Conservation (phyloP, 2,113 vertebrate species). For the Cololabis saira region DNA sequence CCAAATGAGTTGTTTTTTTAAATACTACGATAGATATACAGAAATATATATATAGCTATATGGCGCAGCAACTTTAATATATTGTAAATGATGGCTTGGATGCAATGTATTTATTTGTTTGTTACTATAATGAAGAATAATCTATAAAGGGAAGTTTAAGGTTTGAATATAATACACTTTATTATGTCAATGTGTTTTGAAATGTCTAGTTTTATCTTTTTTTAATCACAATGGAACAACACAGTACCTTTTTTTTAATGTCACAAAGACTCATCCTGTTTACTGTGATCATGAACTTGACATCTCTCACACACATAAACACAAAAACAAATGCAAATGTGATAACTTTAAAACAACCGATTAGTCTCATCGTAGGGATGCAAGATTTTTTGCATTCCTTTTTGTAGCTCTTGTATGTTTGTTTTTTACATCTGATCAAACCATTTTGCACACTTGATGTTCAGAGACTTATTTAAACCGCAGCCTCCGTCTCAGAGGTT, state of each 20-base stretch:
- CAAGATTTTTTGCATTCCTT: constrained; percentile 26
- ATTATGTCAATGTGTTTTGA: constrained; percentile 62
- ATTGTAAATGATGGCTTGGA: constrained; percentile 86
- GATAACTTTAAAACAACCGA: constrained; percentile 36
- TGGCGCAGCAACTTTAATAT: constrained; percentile 84
- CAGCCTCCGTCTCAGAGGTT: constrained; percentile 27
- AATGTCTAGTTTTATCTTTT: constrained; percentile 46
- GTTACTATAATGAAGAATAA: constrained; percentile 79
- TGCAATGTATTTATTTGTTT: constrained; percentile 87
- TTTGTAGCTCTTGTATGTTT: constrained; percentile 53
- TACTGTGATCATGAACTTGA: constrained; percentile 69
- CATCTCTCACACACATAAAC: constrained; percentile 25
- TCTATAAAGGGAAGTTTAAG: constrained; percentile 74
- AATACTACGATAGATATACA: constrained; percentile 71
- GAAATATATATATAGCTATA: constrained; percentile 65
- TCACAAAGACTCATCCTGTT: constrained; percentile 47
- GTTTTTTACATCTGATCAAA: constrained; percentile 42
- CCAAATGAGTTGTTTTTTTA: constrained; percentile 75
- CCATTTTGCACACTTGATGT: constrained; percentile 74
- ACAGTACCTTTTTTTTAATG: constrained; percentile 57
- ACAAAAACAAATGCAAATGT: constrained; percentile 40
- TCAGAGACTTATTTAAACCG: constrained; percentile 78
- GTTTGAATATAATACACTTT: constrained; percentile 67
- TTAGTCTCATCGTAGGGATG: constrained; percentile 38
- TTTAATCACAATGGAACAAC: constrained; percentile 68